phyloP scores from a whole-genome alignment of 2,888 invertebrate species.

The Spilarctia lutea region DNA sequence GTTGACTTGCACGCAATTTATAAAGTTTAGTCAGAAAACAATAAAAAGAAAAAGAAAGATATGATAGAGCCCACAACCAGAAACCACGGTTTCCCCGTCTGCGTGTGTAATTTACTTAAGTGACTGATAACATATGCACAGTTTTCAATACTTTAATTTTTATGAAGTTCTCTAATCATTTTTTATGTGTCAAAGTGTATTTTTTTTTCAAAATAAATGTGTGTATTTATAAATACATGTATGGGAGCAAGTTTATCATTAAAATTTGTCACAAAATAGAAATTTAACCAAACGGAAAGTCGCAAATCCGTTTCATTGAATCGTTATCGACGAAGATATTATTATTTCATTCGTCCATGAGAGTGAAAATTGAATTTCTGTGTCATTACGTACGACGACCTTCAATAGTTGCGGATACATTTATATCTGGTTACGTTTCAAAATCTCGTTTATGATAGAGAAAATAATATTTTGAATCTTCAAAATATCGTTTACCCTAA shows the following conservation, averaged over 20 bases:
- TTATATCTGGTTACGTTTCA: not conserved
- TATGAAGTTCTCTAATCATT: not conserved
- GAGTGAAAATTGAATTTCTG: constrained; percentile 32
- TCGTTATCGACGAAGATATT: constrained; percentile 25
- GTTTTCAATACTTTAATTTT: not conserved
- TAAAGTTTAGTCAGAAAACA: not conserved
- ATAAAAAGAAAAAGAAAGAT: too few species aligned
- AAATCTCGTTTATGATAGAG: not conserved
- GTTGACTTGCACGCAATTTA: not conserved
- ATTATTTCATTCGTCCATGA: constrained; percentile 28
- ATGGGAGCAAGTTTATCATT: constrained; percentile 19
- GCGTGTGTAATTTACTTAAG: too few species aligned
- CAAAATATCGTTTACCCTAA: too few species aligned
- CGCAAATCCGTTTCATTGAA: constrained; percentile 24
- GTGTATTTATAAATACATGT: too few species aligned
- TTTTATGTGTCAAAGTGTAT: too few species aligned
- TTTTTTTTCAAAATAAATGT: too few species aligned
- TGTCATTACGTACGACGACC: constrained; percentile 22
- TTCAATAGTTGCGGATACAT: constrained; percentile 20
- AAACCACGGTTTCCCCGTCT: too few species aligned
- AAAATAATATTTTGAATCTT: too few species aligned
- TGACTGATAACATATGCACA: not conserved
- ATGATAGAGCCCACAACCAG: too few species aligned
- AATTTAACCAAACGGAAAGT: constrained; percentile 23
- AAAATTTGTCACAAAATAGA: constrained; percentile 22